These are phyloP conservation scores for Dissostichus mawsoni DNA, from an alignment of 2,113 vertebrate genomes.

Conservation along the genomic window DNA sequence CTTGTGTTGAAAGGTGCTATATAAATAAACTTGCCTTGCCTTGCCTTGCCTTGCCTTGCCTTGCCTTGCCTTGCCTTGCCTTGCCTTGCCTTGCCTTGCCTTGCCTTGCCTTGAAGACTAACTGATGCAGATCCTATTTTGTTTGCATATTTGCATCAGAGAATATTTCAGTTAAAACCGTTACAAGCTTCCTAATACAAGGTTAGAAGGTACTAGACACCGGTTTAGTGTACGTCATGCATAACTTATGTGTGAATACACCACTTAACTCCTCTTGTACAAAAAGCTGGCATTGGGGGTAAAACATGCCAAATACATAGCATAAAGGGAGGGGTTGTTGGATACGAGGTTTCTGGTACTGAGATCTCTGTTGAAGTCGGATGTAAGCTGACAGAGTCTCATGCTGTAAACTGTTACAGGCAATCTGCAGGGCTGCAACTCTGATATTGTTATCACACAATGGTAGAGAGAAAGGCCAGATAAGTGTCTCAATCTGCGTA, in stretches of 20 bases:
- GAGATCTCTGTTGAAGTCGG: slow-evolving; percentile 10
- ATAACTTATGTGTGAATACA: slow-evolving; percentile 28
- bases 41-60: too few species aligned
- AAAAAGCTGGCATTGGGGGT: slow-evolving; percentile 2
- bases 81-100: too few species aligned
- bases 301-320: slow-evolving; percentile 35
- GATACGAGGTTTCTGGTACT: slow-evolving; percentile 12
- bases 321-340: neutral
- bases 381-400: slow-evolving; percentile 17
- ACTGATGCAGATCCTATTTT: neutral
- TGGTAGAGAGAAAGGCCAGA: neutral
- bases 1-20: too few species aligned
- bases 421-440: slow-evolving; percentile 35
- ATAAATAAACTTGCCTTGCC: too few species aligned
- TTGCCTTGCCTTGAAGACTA: neutral
- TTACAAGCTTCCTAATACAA: neutral
- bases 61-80: too few species aligned
- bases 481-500: slow-evolving; percentile 4
- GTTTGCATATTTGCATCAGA: slow-evolving; percentile 13
- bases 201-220: neutral
- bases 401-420: slow-evolving; percentile 55
- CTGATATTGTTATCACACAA: slow-evolving; percentile 10
- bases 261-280: slow-evolving; percentile 34
- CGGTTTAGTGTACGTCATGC: slow-evolving; percentile 9
- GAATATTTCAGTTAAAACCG: neutral